Evolutionary conservation across 2,797 vertebrate species (phyloP), one percentile per base, ranked within the genome.

Genomic region (Jordanella pulchra): DNA sequence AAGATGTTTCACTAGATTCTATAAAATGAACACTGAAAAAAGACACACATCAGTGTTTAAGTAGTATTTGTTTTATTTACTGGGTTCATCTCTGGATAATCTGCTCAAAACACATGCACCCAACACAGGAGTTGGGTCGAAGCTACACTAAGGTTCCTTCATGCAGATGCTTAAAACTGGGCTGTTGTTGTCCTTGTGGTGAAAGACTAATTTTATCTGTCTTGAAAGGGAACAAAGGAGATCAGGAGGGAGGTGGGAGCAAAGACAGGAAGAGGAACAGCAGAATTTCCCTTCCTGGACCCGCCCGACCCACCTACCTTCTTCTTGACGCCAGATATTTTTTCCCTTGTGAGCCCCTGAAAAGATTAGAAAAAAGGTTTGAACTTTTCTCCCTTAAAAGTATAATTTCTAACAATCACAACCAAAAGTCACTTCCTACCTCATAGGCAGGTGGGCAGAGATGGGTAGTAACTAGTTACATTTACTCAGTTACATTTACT

Each of bases 151-250:
- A 79, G 68, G 84, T 90, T 85, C 72, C 81, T 90, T 80, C 87
- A 80, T 74, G 72, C 76, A 89, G 91, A 93, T 91, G 87, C 75
- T 67, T 79, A 93, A 92, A 84, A 86, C 73, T 86, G 80, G 91
- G 88, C 84, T 85, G 84, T 86, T 92, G 88, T 90, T 79, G 83
- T 30, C 63, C 84, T 73, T 67, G 80, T 84, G 84, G 91, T 88
- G 88, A 88, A 83, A 69, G 85, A 72, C 73, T 84, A 90, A 93
- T 93, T 91, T 85, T 84, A 89, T 73, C 79, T 35, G 77, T 82
- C 79, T 72, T 81, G 75, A 78, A 67, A 66, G 72, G 77, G 87
- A 91, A 86, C 80, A 88, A 76, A 74, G 77, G 65, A 44, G 23
- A 82, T 68, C 44, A 27, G 48, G 71, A 68, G 50, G 18, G 35